phyloP scores from a whole-genome alignment of 2,888 invertebrate species.

The Tenthredo scrophulariae region DNA sequence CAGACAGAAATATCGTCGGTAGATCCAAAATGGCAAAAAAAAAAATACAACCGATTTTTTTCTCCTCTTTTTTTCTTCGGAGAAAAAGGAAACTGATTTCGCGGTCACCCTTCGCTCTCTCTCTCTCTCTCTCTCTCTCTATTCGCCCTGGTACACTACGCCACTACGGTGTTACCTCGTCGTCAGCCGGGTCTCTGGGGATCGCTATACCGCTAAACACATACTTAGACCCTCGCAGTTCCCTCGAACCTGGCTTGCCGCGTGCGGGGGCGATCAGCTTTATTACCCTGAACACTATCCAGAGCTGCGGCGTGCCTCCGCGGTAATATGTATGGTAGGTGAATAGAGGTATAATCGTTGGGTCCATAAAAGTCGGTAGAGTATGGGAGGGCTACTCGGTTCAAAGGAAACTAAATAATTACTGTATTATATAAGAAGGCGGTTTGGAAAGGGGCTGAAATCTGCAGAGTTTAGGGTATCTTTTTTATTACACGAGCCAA shows the following conservation, averaged over 20 bases:
- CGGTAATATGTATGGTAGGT: slow-evolving; percentile 11
- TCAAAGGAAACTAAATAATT: slow-evolving; percentile 32
- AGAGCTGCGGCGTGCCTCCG: slow-evolving; percentile 16
- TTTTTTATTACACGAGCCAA: neutral
- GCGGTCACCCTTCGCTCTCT: slow-evolving; percentile 49
- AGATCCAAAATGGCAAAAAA: neutral
- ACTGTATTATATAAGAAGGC: neutral
- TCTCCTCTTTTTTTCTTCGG: neutral
- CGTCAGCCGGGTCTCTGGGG: slow-evolving; percentile 63
- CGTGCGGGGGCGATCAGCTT: slow-evolving; percentile 63
- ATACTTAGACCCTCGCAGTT: slow-evolving; percentile 64
- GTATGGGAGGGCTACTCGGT: neutral
- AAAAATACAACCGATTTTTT: neutral
- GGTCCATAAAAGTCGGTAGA: slow-evolving; percentile 8
- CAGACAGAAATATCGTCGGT: neutral
- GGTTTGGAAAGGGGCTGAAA: neutral
- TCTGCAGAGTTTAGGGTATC: neutral
- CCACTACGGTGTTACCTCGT: slow-evolving; percentile 59
- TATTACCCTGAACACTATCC: slow-evolving; percentile 60
- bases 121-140: slow-evolving; percentile 18
- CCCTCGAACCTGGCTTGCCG: slow-evolving; percentile 38
- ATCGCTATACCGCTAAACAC: slow-evolving; percentile 68
- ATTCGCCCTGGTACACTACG: slow-evolving; percentile 38
- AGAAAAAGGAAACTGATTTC: slow-evolving; percentile 24
- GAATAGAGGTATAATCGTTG: slow-evolving; percentile 9